Base-by-base conservation (phyloP, 2,888 invertebrate genomes). In the Melanostoma scalare region DNA sequence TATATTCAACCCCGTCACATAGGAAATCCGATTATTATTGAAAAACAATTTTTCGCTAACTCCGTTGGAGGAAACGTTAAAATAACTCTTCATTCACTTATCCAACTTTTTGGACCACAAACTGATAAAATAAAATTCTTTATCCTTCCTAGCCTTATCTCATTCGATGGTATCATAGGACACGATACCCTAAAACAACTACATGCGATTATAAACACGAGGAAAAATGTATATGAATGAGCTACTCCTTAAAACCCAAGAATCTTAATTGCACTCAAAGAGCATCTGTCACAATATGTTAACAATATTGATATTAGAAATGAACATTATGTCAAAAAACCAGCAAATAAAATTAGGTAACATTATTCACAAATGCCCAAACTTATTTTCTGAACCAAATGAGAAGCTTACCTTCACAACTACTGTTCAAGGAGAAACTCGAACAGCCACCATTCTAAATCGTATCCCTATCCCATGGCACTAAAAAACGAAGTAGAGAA, bases 391-490 rank as follows among this genome's bases (percentile, higher is more conserved):
- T n/a, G n/a, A n/a, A n/a, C n/a, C n/a, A n/a, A n/a, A n/a, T n/a
- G n/a, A 42, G 9, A 42, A 42, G 6, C 9, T 42, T 9, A 42
- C 42, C 6, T 68, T 53, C 40, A 53, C 53, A 2, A 56, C 58
- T 6, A 71, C 55, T 36, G 85, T 89, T 0, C 88, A 87, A 78
- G 90, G 90, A 65, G 63, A 87, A 53, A 91, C 91, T 6, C 69
- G 84, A 56, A 88, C 88, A 1, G 85, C 73, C 2, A 77, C 85
- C 35, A 85, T 65, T 71, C 87, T 0, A 89, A 88, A 86, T 81
- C 86, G 2, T 89, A 90, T 74, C 63, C 89, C 31, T 89, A 88
- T 61, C 89, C 89, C 0, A 85, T 88, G 38, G 79, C 87, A n/a
- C 87, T 88, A 73, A 86, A 87, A 77, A 33, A n/a, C n/a, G n/a